Conservation (phyloP, 2,888 invertebrate species). For the Fissipunctia ypsillon region DNA sequence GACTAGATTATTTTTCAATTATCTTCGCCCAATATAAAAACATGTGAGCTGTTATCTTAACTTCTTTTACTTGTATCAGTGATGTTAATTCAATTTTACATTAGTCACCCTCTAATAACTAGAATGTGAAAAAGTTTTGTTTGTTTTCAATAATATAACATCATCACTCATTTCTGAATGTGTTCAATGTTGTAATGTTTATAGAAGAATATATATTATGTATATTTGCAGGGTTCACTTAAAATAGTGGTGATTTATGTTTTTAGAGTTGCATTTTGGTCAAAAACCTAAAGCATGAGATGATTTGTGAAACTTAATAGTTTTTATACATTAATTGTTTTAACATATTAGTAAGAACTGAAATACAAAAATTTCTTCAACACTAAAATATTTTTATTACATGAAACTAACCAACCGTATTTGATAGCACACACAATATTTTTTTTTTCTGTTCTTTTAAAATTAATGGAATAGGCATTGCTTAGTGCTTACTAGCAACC, state of each 20-base stretch:
- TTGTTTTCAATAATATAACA: constrained; percentile 57
- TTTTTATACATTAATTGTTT: constrained; percentile 85
- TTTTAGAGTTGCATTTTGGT: constrained; percentile 83
- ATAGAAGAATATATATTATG: constrained; percentile 63
- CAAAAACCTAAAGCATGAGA: constrained; percentile 75
- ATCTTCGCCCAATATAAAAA: constrained; percentile 58
- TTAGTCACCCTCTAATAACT: constrained; percentile 49
- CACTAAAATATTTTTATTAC: constrained; percentile 67
- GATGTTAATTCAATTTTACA: constrained; percentile 49
- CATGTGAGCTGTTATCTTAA: constrained; percentile 62
- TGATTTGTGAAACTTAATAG: constrained; percentile 81
- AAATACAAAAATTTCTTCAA: constrained; percentile 84
- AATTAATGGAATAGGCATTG: neutral
- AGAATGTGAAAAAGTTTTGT: constrained; percentile 60
- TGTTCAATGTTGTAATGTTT: constrained; percentile 67
- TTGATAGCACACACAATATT: neutral
- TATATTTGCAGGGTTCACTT: constrained; percentile 71
- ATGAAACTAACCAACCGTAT: neutral
- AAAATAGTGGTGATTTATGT: constrained; percentile 77
- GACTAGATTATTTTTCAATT: constrained; percentile 55
- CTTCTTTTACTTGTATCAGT: constrained; percentile 50
- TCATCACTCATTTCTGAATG: constrained; percentile 58
- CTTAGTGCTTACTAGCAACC: neutral
- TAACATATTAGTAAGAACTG: constrained; percentile 84
- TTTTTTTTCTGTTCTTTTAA: neutral